Evolutionary conservation across 92 coral and sea anemone genomes (phyloP).

Genomic region (Scolanthus callimorphus): DNA sequence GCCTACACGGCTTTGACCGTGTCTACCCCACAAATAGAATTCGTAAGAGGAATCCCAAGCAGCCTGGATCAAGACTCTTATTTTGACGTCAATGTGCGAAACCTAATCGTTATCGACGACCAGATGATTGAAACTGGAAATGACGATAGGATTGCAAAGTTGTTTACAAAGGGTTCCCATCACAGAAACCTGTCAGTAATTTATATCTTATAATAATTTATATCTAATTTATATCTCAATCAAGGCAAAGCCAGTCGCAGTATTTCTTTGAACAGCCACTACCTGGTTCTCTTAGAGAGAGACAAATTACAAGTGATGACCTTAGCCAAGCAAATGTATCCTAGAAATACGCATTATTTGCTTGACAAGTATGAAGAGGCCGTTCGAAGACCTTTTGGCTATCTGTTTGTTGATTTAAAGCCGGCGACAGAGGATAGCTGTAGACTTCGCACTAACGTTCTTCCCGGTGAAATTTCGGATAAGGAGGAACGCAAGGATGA

Average conservation of each 20-base stretch:
- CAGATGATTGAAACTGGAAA: too few relatives aligned
- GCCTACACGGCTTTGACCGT: too few relatives aligned
- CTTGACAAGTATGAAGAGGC: constrained; percentile 41
- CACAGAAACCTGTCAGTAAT: constrained; percentile 39
- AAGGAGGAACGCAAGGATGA: not conserved
- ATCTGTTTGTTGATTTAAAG: constrained; percentile 47
- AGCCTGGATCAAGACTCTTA: too few relatives aligned
- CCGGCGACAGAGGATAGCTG: constrained; percentile 30
- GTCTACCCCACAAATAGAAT: too few relatives aligned
- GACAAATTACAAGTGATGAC: constrained; percentile 32
- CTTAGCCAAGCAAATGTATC: constrained; percentile 47
- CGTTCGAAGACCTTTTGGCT: constrained; percentile 36
- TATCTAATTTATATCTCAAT: too few relatives aligned
- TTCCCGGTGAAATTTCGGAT: constrained; percentile 18
- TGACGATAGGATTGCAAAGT: too few relatives aligned
- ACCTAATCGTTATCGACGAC: too few relatives aligned
- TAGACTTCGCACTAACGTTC: too few relatives aligned
- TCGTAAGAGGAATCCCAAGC: too few relatives aligned
- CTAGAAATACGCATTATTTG: constrained; percentile 20
- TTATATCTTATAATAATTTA: constrained; percentile 20
- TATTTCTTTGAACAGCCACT: constrained; percentile 14
- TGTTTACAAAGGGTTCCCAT: too few relatives aligned
- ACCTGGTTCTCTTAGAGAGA: constrained; percentile 40
- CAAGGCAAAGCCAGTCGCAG: constrained; percentile 38
- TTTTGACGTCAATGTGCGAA: too few relatives aligned